These are phyloP conservation scores for Bucorvus abyssinicus DNA, from an alignment of 2,797 vertebrate species.

Conservation along the genomic window DNA sequence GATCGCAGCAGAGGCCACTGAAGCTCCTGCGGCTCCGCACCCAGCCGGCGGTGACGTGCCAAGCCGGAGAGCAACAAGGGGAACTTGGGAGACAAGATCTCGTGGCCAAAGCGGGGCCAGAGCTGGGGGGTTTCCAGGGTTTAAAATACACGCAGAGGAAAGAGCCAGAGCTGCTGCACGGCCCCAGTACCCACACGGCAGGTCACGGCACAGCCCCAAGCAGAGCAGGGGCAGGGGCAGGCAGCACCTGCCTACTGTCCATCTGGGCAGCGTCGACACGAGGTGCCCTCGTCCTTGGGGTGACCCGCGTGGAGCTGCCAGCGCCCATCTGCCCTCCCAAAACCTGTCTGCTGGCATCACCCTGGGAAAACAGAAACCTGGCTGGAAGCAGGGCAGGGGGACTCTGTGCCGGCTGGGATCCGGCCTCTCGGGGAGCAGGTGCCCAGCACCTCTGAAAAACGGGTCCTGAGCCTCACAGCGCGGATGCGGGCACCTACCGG, in stretches of 20 bases:
- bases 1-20: neutral
- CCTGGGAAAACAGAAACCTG: neutral
- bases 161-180: neutral
- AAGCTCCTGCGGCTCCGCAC: neutral
- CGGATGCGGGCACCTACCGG: neutral
- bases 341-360: neutral
- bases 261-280: neutral
- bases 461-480: neutral
- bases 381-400: neutral
- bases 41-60: neutral
- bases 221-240: neutral
- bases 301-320: neutral
- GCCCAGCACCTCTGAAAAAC: neutral
- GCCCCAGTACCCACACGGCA: neutral
- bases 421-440: neutral
- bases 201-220: neutral
- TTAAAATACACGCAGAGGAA: neutral
- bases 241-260: slow-evolving; percentile 38
- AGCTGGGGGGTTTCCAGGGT: slow-evolving; percentile 8
- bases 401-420: fast-evolving
- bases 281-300: slow-evolving; percentile 43
- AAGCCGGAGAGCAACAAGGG: neutral
- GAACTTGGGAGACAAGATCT: slow-evolving; percentile 30
- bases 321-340: fast-evolving
- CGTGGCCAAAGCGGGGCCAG: neutral